Evolutionary conservation across 2,113 vertebrate species (phyloP).

Genomic region (Sinocyclocheilus maitianheensis): DNA sequence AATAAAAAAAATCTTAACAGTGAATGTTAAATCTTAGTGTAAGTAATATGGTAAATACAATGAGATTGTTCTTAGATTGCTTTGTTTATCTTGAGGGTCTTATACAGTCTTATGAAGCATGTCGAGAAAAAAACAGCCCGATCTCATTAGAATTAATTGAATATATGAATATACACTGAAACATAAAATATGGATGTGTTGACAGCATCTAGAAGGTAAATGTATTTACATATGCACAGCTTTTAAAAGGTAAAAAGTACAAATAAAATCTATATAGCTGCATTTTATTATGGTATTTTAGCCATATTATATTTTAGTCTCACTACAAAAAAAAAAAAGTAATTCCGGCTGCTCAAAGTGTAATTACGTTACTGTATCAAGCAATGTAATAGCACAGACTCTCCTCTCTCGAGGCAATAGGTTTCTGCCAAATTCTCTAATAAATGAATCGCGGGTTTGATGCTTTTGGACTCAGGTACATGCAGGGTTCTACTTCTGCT

Average conservation of each 20-base stretch:
- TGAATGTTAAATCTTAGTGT: background rate
- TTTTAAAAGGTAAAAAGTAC: background rate
- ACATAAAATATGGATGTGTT: background rate
- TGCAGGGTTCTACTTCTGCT: constrained; percentile 53
- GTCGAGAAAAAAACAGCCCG: too few species aligned
- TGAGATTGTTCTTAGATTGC: background rate
- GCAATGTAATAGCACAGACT: constrained; percentile 31
- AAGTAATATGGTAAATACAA: background rate
- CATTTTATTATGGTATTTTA: background rate
- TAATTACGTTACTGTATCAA: constrained; percentile 35
- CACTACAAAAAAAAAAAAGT: too few species aligned
- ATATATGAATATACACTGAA: background rate
- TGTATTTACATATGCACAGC: background rate
- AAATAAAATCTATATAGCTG: background rate
- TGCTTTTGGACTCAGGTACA: constrained; percentile 67
- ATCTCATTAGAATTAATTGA: too few species aligned
- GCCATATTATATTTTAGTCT: too few species aligned
- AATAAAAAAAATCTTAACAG: background rate
- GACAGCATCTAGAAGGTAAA: background rate
- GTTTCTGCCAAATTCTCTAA: constrained; percentile 45
- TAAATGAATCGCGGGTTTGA: constrained; percentile 67
- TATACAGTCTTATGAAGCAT: background rate
- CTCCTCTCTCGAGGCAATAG: constrained; percentile 17
- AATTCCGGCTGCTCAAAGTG: constrained; percentile 6
- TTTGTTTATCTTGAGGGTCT: background rate